Evolutionary conservation across 2,888 invertebrate species (phyloP), one percentile per base, ranked within the genome.

Genomic region (Melipona bicolor): DNA sequence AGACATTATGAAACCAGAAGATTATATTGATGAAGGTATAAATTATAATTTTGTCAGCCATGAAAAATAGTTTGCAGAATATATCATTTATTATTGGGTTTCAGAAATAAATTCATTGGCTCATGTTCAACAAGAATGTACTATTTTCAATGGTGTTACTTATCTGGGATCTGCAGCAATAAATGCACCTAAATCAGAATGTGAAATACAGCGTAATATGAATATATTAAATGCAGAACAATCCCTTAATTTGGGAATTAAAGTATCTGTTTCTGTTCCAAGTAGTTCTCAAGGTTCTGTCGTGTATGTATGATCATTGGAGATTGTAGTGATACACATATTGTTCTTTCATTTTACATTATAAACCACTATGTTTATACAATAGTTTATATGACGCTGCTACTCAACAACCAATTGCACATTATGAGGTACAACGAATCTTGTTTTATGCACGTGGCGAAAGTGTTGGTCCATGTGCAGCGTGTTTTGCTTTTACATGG

Each of bases 401-500:
- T 72, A 96, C 96, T 52, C 97, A 98, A 93, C 96, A 95, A 71
- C 95, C 97, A 77, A 98, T 99, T 94, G 97, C 98, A 0, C 96
- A 97, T 5, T 99, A 98, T 94, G 97, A 98, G 90, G 98, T 99
- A 79, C 98, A 98, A 92, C 97, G 98, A 87, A 99, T 99, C 88
- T 96, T 98, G 85, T 98, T 99, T 95, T 99, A 99, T 95, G 98
- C 98, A 13, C 97, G 98, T 71, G 99, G 99, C 13, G 96, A 97
- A 54, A 96, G 96, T 19, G 97, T 97, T 69, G 97, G 97, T 32
- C 95, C 96, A 0, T 99, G 99, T 91, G 97, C 97, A 0, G 97
- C 98, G n/a, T 99, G 99, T 95, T 99, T 99, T 95, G 99, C 99
- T 15, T 99, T 99, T 95, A 99, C 99, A 0, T 99, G 98, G 97